These are phyloP conservation scores for Vulpes lagopus DNA, from an alignment of 2,113 vertebrate species.

Conservation along the genomic window DNA sequence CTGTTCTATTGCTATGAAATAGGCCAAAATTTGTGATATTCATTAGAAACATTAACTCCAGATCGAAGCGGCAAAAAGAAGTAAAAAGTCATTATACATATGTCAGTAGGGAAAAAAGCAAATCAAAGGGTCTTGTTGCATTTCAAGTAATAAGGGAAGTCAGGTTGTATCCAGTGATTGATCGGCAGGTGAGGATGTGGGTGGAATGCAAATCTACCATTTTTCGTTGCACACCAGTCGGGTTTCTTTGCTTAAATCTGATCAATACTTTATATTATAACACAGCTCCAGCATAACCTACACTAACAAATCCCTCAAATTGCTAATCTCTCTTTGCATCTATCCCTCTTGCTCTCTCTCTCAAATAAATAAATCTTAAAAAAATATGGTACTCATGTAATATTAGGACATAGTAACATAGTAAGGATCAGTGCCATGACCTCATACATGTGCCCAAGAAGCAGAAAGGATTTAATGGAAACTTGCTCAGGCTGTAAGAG, in stretches of 20 bases:
- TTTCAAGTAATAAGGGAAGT: background rate
- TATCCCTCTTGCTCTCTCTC: background rate
- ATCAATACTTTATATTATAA: background rate
- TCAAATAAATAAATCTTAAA: background rate
- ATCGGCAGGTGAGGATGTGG: background rate
- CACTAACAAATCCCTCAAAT: background rate
- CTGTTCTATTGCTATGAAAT: background rate
- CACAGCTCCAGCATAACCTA: background rate
- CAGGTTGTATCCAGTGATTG: background rate
- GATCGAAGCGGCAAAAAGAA: background rate
- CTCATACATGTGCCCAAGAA: background rate
- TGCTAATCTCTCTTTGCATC: background rate
- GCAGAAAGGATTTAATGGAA: background rate
- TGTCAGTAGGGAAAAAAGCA: background rate
- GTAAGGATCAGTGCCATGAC: background rate
- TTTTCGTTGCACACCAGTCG: background rate
- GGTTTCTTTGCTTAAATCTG: background rate
- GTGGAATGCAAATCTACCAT: background rate
- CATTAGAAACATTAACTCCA: background rate
- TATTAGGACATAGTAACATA: background rate
- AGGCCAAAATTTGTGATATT: background rate
- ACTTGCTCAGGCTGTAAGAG: background rate
- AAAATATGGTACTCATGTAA: background rate
- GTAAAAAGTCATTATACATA: background rate
- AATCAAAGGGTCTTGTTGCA: background rate